Evolutionary conservation across 1,140 invertebrate genomes (phyloP).

Genomic region (Scaptomyza pallida): DNA sequence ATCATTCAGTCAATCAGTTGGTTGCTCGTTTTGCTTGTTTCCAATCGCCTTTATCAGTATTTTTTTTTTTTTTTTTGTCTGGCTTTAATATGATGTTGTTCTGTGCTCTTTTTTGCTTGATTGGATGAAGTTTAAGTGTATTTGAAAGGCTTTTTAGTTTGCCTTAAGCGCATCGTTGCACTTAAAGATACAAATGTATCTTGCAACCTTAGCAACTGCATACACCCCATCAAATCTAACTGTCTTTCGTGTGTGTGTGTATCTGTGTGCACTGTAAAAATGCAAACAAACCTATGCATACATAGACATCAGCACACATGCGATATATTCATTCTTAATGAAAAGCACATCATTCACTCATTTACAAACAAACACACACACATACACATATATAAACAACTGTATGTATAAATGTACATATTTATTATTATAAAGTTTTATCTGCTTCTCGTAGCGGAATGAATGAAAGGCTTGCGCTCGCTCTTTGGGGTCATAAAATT

Average conservation of each 20-base stretch:
- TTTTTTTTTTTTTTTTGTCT: no score
- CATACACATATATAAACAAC: slow-evolving; percentile 1
- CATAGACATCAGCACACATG: slow-evolving; percentile 18
- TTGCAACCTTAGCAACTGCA: slow-evolving; percentile 15
- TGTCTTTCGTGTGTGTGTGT: slow-evolving; percentile 9
- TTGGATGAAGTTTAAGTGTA: background rate
- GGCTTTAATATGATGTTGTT: slow-evolving; percentile 43
- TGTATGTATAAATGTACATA: slow-evolving; percentile 19
- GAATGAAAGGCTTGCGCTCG: slow-evolving; percentile 74
- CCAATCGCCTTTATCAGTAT: slow-evolving; percentile 49
- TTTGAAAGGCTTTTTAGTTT: slow-evolving; percentile 9
- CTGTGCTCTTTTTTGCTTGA: slow-evolving; percentile 8
- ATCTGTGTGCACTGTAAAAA: background rate
- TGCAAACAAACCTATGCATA: slow-evolving; percentile 27
- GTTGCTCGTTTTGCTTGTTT: slow-evolving; percentile 16
- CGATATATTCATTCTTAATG: slow-evolving; percentile 75
- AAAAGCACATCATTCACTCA: slow-evolving; percentile 53
- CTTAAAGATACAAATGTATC: slow-evolving; percentile 8
- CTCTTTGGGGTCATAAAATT: slow-evolving; percentile 65
- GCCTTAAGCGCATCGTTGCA: background rate
- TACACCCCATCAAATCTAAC: slow-evolving; percentile 18
- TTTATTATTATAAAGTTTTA: slow-evolving; percentile 59
- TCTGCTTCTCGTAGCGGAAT: slow-evolving; percentile 63
- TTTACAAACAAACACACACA: background rate
- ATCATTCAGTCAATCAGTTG: slow-evolving; percentile 15